These are phyloP conservation scores for Chiridota heheva DNA, from an alignment of 35 echinoderm and acorn worm genomes.

Conservation along the genomic window DNA sequence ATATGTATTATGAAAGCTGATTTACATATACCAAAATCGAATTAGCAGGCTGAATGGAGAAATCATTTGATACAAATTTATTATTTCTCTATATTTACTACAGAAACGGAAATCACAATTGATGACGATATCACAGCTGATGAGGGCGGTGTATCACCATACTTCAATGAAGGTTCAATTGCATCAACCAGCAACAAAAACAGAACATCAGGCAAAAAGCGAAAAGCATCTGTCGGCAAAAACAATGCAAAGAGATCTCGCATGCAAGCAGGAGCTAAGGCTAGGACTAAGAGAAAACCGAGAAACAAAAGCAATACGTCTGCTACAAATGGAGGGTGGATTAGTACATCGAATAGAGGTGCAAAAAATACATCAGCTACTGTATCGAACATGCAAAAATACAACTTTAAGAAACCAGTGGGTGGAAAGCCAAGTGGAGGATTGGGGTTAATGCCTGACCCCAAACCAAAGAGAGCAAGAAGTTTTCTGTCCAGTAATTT, in stretches of 20 bases:
- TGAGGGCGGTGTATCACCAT: conserved; percentile 16
- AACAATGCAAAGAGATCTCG: not conserved
- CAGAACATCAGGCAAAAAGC: conserved; percentile 21
- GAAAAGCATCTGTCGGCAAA: conserved; percentile 42
- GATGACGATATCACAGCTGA: conserved; percentile 42
- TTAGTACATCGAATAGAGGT: not conserved
- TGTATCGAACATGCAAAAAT: conserved; percentile 24
- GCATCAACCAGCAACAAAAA: not conserved
- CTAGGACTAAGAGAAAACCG: conserved; percentile 12
- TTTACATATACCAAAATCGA: too few relatives aligned
- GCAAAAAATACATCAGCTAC: not conserved
- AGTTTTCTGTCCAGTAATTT: conserved; percentile 22
- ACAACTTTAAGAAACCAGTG: conserved; percentile 39
- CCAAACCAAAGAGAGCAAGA: conserved; percentile 30
- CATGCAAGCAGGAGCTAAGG: conserved; percentile 38
- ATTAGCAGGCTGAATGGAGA: too few relatives aligned
- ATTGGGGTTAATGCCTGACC: conserved; percentile 73
- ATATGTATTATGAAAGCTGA: too few relatives aligned
- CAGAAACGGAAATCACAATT: conserved; percentile 7
- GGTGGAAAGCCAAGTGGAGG: not conserved
- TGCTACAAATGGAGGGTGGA: conserved; percentile 12
- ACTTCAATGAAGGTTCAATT: conserved; percentile 29
- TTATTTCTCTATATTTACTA: not conserved
- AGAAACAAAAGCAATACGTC: not conserved
- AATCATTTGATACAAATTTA: not conserved